These are phyloP conservation scores for Engystomops pustulosus DNA, from an alignment of 2,113 vertebrate genomes.

Conservation along the genomic window DNA sequence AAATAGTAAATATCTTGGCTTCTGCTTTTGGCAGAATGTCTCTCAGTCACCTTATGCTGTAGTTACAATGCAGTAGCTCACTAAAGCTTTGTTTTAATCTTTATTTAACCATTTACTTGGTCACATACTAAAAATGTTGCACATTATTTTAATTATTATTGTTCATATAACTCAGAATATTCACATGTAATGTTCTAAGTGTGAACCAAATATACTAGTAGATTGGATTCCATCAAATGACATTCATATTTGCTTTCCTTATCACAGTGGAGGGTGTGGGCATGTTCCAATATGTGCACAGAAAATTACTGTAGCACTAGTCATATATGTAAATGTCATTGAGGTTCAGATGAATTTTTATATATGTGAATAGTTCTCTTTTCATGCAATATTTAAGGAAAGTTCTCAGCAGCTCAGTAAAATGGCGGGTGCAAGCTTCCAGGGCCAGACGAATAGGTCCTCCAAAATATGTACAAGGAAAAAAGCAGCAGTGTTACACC, in stretches of 20 bases:
- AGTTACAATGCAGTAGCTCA: constrained; percentile 38
- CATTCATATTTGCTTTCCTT: background rate
- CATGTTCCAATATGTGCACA: background rate
- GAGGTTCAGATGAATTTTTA: background rate
- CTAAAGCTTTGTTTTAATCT: constrained; percentile 45
- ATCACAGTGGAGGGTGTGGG: background rate
- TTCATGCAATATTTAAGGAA: too few species aligned
- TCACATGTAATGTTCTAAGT: background rate
- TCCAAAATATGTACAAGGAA: too few species aligned
- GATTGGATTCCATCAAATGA: background rate
- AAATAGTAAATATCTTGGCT: constrained; percentile 73
- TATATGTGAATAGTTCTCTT: background rate
- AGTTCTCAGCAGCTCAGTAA: too few species aligned
- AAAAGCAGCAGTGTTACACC: too few species aligned
- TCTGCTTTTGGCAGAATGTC: constrained; percentile 62
- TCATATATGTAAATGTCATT: background rate
- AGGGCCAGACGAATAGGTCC: too few species aligned
- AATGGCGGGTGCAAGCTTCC: too few species aligned
- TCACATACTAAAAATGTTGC: background rate
- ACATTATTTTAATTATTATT: background rate
- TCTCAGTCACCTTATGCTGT: constrained; percentile 41
- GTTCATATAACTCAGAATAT: too few species aligned
- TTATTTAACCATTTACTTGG: constrained; percentile 42
- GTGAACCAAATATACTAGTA: background rate
- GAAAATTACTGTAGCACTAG: background rate